Base-by-base conservation (phyloP, 1,140 invertebrate species). In the Drosophila bocki region DNA sequence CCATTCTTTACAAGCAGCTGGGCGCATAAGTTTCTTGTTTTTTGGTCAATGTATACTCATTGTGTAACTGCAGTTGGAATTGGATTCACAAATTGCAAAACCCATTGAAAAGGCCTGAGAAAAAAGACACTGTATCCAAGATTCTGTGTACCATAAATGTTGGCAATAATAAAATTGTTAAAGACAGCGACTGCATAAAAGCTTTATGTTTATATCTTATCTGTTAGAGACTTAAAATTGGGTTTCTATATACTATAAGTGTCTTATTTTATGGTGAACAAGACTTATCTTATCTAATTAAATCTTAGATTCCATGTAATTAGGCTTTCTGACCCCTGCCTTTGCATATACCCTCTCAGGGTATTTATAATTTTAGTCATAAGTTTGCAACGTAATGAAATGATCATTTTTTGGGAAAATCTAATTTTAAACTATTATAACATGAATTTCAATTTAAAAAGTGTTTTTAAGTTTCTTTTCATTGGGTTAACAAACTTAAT, bases 1-100 rank as follows among this genome's bases (percentile, higher is more conserved):
- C 97, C 0, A 78, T 69, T 8, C 78, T 92, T 5, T 92, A 92
- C 33, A 92, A 92, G 56, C 78, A 92, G 50, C 53, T 92, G 64
- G 91, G 91, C 19, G 91, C 63, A 17, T 87, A 82, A 65, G 5
- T 26, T 5, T 5, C 2, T 22, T 35, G 51, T 35, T 54, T 3
- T 15, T 37, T 51, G 12, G 12, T 15, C 51, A 22, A 15, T 39
- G 33, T 39, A n/a, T 39, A 26, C 8, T 6, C 35, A 3, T 72
- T 72, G 71, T 71, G 57, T 72, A 72, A 72, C n/a, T 17, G 42
- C 44, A 59, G 29, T 70, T 48, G 12, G 42, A 44, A 72, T 74
- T 60, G 37, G 45, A 45, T 44, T 37, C 45, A 19, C 29, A 39
- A 41, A 13, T 33, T 37, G 51, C 17, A 42, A 48, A 56, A 39